phyloP scores from a whole-genome alignment of 2,113 vertebrate genomes.

The Bos javanicus region DNA sequence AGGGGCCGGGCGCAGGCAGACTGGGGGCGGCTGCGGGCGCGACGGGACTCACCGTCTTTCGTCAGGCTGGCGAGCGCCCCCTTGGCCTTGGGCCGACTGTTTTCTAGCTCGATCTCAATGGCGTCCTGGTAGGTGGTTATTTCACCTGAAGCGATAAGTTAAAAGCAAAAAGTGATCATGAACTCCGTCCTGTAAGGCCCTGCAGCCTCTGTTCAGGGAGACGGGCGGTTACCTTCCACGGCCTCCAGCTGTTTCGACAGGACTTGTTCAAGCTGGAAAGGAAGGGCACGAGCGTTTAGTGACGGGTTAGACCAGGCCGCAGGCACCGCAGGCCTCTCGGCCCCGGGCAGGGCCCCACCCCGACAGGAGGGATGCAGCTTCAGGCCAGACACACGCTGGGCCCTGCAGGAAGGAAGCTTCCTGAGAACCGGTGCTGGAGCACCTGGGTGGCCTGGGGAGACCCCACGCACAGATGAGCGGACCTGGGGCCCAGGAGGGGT shows the following conservation, averaged over 20 bases:
- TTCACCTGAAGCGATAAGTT: constrained; percentile 85
- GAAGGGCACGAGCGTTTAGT: background rate
- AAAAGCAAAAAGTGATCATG: background rate
- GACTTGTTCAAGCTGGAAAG: constrained; percentile 88
- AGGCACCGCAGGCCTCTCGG: background rate
- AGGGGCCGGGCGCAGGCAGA: background rate
- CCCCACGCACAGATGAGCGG: rapidly evolving
- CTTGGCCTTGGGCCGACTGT: constrained; percentile 88
- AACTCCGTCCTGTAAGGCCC: background rate
- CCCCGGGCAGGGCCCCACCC: background rate
- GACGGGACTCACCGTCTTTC: constrained; percentile 84
- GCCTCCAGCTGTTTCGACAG: constrained; percentile 91
- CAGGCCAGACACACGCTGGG: background rate
- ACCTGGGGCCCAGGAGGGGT: background rate
- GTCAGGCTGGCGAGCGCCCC: constrained; percentile 88
- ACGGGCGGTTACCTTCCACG: constrained; percentile 89
- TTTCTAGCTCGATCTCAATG: constrained; percentile 94
- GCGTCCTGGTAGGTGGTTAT: constrained; percentile 93
- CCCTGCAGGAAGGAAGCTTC: background rate
- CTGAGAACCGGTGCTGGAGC: background rate
- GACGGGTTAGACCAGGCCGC: rapidly evolving
- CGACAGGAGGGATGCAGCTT: rapidly evolving
- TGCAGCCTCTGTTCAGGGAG: background rate
- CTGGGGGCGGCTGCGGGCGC: rapidly evolving
- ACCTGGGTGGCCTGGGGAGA: background rate